These are phyloP conservation scores for Quiscalus mexicanus DNA, from an alignment of 2,113 vertebrate species.

Conservation along the genomic window DNA sequence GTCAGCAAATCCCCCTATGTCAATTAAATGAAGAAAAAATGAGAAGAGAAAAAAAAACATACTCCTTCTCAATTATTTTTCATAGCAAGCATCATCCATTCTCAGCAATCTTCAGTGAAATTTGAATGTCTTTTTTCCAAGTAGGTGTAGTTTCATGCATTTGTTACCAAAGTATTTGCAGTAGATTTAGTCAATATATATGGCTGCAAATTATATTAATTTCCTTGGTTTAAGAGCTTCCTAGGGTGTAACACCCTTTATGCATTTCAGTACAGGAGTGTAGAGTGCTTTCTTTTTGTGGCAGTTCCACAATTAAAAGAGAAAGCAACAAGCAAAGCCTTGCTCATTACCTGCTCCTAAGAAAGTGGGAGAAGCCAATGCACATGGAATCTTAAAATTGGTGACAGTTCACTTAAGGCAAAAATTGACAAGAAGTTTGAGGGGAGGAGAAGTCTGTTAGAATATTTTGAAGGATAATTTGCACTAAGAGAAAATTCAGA, in stretches of 20 bases:
- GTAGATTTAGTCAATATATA: neutral
- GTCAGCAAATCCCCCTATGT: rapidly evolving
- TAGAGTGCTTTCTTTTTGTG: neutral
- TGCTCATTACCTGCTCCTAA: neutral
- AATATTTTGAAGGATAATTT: neutral
- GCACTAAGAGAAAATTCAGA: neutral
- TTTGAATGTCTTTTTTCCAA: neutral
- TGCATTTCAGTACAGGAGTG: neutral
- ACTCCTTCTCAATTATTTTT: neutral
- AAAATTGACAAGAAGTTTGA: neutral
- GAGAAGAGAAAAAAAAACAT: neutral
- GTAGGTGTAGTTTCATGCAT: neutral
- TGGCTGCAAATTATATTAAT: neutral
- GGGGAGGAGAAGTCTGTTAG: neutral
- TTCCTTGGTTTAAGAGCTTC: neutral
- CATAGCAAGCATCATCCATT: neutral
- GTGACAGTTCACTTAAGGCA: neutral
- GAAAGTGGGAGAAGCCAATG: neutral
- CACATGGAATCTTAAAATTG: neutral
- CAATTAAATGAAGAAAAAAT: neutral
- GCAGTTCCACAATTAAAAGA: neutral
- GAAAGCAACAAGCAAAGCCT: neutral
- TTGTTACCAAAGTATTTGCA: neutral
- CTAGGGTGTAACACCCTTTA: neutral
- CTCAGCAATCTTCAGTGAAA: neutral